Evolutionary conservation across 2,797 vertebrate species (phyloP).

Genomic region (Rhinella marina): DNA sequence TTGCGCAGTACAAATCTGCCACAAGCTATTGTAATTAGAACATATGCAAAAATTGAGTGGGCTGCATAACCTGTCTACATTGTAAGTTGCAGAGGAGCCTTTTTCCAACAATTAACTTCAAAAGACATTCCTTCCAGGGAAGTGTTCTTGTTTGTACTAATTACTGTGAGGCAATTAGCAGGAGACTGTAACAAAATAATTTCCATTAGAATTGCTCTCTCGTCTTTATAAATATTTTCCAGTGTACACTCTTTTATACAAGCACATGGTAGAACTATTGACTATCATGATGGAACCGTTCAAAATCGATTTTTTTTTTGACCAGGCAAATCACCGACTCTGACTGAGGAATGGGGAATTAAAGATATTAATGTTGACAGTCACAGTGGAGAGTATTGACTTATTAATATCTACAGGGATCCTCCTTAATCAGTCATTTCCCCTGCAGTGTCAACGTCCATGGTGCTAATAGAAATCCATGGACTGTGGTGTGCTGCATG

Average conservation of each 20-base stretch:
- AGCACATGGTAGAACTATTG: constrained; percentile 3
- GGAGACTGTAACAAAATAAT: constrained; percentile 41
- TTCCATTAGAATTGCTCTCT: constrained; percentile 37
- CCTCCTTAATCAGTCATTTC: not conserved
- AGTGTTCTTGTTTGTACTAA: constrained; percentile 55
- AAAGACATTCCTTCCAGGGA: constrained; percentile 25
- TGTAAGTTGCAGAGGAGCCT: constrained; percentile 36
- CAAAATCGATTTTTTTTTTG: not conserved
- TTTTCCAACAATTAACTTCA: constrained; percentile 49
- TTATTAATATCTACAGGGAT: not conserved
- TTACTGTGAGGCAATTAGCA: constrained; percentile 56
- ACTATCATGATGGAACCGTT: not conserved
- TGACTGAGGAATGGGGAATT: not conserved
- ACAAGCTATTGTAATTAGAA: constrained; percentile 66
- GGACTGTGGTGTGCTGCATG: not conserved
- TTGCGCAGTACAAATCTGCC: constrained; percentile 57
- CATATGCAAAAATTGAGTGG: constrained; percentile 66
- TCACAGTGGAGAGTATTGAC: not conserved
- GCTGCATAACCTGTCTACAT: constrained; percentile 56
- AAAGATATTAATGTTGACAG: not conserved
- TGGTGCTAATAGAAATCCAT: not conserved
- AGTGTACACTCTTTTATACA: not conserved
- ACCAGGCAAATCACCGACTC: not conserved
- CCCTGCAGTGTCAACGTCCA: not conserved
- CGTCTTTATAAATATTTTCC: constrained; percentile 31